Base-by-base conservation (phyloP, 2,888 invertebrate genomes). In the Mimumesa dahlbomi region DNA sequence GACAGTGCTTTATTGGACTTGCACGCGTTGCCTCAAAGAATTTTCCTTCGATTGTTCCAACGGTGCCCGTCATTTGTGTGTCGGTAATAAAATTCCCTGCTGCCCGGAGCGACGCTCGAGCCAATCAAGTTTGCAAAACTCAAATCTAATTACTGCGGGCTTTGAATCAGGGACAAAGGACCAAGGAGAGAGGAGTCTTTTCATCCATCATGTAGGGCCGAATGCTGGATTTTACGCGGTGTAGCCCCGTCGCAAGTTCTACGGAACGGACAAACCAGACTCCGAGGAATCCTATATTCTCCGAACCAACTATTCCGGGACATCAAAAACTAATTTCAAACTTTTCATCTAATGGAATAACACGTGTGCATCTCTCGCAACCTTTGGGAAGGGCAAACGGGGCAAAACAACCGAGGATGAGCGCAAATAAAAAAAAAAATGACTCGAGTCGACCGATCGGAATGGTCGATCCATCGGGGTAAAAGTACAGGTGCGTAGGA, bases 91-190 rank as follows among this genome's bases (percentile, higher is more conserved):
- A 79, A 77, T 79, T 70, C 70, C 62, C 74, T 42, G 57, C 63
- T 61, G 71, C 53, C 56, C 68, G 25, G 46, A 61, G 66, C 66
- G 66, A 38, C 71, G 64, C 53, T 45, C 57, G 50, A 57, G 54
- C 70, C 71, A 73, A 79, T 79, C 73, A 69, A 79, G 79, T 79
- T 79, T 73, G 77, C 73, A 77, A 75, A 79, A 79, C 79, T 79
- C 73, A 64, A 75, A 79, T 79, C 79, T 73, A 79, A 79, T 79
- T 79, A 79, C 79, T 56, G 40, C 63, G 49, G 73, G 52, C 75
- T 70, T 79, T 79, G 77, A 77, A 75, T 73, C 67, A 54, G 58
- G 58, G 46, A 77, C 75, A 79, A 77, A 75, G 68, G 65, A 43
- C 42, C 42, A 52, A 52, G 56, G 56, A 62, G 57, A 59, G 48